Conservation (phyloP, 2,113 vertebrate genomes). For the Cochlearius cochlearius region DNA sequence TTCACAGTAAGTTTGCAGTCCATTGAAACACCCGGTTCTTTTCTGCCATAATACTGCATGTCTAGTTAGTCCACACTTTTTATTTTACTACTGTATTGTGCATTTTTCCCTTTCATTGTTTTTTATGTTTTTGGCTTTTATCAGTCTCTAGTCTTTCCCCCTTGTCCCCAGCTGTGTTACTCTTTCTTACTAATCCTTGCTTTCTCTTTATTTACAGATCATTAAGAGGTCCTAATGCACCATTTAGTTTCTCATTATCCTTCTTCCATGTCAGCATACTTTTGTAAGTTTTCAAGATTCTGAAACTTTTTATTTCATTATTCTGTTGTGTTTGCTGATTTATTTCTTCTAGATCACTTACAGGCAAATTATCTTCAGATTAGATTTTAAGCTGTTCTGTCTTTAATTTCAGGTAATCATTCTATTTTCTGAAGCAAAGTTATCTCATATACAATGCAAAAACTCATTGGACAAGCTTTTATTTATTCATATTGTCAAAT, state of each 20-base stretch:
- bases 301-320: background rate
- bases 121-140: background rate
- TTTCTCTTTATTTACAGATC: background rate
- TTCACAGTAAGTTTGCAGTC: background rate
- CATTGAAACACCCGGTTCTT: background rate
- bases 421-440: background rate
- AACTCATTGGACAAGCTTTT: background rate
- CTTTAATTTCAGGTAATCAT: background rate
- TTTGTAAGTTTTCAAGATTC: background rate
- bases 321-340: background rate
- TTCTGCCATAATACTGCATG: background rate
- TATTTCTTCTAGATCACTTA: background rate
- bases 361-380: background rate
- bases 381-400: background rate
- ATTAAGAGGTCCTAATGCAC: background rate
- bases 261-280: background rate
- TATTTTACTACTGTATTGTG: background rate
- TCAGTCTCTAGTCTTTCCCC: background rate
- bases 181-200: background rate
- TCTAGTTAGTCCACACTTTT: background rate
- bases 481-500: background rate
- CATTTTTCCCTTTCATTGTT: background rate
- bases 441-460: background rate
- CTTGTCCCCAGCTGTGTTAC: background rate
- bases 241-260: background rate